Percentiles rank a stretch among this genome's conserved stretches.
Evolutionary conservation across 1,140 invertebrate genomes (phyloP).

Genomic region (Nymphalis io): DNA sequence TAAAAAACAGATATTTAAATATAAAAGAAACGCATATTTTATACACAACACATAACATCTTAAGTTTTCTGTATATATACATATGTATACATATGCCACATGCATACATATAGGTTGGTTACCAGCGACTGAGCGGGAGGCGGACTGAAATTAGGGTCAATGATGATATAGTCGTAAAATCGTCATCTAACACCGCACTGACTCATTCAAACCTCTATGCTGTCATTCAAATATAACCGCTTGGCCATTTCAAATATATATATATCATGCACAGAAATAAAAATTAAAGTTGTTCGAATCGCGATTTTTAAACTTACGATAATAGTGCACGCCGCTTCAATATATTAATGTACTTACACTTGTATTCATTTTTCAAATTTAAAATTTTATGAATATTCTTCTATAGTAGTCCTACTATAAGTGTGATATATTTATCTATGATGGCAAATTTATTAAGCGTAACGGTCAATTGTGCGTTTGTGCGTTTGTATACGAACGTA

Average conservation of each 20-base stretch:
- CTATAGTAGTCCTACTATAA: neutral
- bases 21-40: too few species aligned
- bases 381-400: neutral
- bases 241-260: neutral
- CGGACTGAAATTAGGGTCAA: conserved; percentile 67
- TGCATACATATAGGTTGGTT: conserved; percentile 8
- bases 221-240: neutral
- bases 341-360: too few species aligned
- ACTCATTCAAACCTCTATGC: conserved; percentile 5
- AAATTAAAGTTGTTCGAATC: too few species aligned
- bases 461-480: conserved; percentile 31
- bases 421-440: conserved; percentile 5
- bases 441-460: conserved; percentile 31
- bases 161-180: conserved; percentile 62
- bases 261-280: neutral
- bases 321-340: too few species aligned
- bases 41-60: neutral
- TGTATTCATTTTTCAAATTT: too few species aligned
- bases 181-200: conserved; percentile 43
- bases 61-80: neutral
- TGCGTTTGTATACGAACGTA: conserved; percentile 31
- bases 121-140: conserved; percentile 22
- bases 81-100: neutral
- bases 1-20: too few species aligned
- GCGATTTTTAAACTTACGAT: too few species aligned